Conservation (phyloP, 2,888 invertebrate species). For the Microctonus brassicae region DNA sequence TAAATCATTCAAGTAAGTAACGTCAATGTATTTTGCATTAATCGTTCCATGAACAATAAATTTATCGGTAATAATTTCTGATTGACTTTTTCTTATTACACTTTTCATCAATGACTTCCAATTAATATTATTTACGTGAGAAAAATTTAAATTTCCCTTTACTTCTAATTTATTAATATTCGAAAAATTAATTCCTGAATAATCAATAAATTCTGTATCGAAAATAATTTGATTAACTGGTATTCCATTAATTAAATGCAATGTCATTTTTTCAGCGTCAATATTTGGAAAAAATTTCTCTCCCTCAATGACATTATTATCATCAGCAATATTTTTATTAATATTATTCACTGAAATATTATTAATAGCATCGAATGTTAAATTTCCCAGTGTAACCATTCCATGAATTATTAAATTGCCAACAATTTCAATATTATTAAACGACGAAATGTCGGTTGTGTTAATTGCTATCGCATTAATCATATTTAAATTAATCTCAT, state of each 20-base stretch:
- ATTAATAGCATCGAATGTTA: constrained; percentile 59
- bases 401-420: constrained; percentile 62
- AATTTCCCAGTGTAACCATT: constrained; percentile 52
- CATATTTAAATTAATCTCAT: constrained; percentile 43
- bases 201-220: constrained; percentile 56
- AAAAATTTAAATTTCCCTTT: constrained; percentile 53
- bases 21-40: constrained; percentile 59
- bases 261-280: constrained; percentile 52
- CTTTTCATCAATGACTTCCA: constrained; percentile 69
- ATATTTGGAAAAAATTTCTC: constrained; percentile 51
- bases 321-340: constrained; percentile 52
- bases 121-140: constrained; percentile 69
- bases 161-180: constrained; percentile 48
- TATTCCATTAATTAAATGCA: constrained; percentile 60
- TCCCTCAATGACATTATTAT: constrained; percentile 42
- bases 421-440: constrained; percentile 57
- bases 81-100: constrained; percentile 70
- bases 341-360: constrained; percentile 53
- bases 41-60: constrained; percentile 72
- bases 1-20: constrained; percentile 70
- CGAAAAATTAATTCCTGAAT: constrained; percentile 48
- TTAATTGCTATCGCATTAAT: constrained; percentile 32
- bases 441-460: constrained; percentile 35
- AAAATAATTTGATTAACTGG: constrained; percentile 56
- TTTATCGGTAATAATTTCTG: constrained; percentile 64